Conservation (phyloP, 2,797 vertebrate species). For the Tapirus indicus region DNA sequence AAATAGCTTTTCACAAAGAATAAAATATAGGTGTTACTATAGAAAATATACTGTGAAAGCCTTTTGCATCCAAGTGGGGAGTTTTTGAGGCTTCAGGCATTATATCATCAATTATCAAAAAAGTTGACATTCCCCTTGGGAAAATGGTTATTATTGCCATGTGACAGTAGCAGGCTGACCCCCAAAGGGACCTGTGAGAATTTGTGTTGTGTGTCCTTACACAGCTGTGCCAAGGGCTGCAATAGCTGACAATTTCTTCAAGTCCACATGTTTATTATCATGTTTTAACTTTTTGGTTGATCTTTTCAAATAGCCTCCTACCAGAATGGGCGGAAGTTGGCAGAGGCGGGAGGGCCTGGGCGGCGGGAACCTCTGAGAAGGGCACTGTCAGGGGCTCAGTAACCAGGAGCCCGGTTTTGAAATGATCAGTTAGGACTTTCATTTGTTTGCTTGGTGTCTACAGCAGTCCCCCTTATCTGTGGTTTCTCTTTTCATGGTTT, state of each 20-base stretch:
- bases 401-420: neutral
- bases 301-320: neutral
- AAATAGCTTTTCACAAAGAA: neutral
- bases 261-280: neutral
- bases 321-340: neutral
- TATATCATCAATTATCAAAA: neutral
- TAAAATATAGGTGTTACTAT: neutral
- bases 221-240: neutral
- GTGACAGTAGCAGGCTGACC: neutral
- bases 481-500: too few species aligned
- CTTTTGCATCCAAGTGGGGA: neutral
- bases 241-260: neutral
- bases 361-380: neutral
- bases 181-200: neutral
- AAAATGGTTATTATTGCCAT: neutral
- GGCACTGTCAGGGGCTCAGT: neutral
- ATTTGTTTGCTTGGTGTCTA: neutral
- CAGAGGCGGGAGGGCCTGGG: too few species aligned
- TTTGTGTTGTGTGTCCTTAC: too few species aligned
- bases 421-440: neutral
- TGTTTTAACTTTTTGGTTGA: neutral
- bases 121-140: neutral
- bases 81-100: neutral
- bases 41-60: neutral
- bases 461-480: too few species aligned